Conservation (phyloP, 2,888 invertebrate species). For the Arge pagana region DNA sequence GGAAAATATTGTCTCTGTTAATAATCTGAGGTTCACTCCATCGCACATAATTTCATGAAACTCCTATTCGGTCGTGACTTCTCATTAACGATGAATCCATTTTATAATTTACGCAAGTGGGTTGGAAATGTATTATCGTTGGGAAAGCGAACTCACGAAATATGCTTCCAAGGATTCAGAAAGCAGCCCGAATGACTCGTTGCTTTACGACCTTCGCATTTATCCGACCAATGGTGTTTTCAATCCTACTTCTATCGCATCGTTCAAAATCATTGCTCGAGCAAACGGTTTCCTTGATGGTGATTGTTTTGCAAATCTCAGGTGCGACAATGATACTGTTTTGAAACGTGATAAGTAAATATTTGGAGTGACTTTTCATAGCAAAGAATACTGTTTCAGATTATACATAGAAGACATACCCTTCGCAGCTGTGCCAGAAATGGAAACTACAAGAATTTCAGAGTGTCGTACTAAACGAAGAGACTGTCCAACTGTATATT, state of each 20-base stretch:
- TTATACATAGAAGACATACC: conserved; percentile 54
- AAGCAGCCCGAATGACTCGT: conserved; percentile 35
- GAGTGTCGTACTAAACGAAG: conserved; percentile 34
- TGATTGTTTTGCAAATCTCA: conserved; percentile 47
- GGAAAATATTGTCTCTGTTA: conserved; percentile 26
- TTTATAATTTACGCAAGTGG: conserved; percentile 31
- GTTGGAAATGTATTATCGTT: conserved; percentile 41
- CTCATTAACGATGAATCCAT: neutral
- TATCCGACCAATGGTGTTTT: conserved; percentile 41
- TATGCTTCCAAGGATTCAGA: conserved; percentile 4
- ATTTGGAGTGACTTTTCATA: conserved; percentile 1
- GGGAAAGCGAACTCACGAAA: conserved; percentile 39
- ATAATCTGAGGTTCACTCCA: conserved; percentile 35
- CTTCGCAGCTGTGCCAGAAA: conserved; percentile 41
- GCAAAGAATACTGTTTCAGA: conserved; percentile 35
- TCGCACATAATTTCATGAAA: no score
- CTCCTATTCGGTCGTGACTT: neutral
- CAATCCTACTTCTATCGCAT: conserved; percentile 40
- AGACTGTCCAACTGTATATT: conserved; percentile 35
- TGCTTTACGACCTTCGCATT: conserved; percentile 40
- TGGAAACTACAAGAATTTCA: conserved; percentile 29
- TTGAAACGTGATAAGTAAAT: neutral
- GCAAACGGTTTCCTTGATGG: conserved; percentile 37
- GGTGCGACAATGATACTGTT: conserved; percentile 36
- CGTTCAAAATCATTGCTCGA: conserved; percentile 44